A percentile compares a stretch with the other conserved stretches of the same genome.
Evolutionary conservation across 2,113 vertebrate species (phyloP).

Genomic region (Notarius quadriscutis): DNA sequence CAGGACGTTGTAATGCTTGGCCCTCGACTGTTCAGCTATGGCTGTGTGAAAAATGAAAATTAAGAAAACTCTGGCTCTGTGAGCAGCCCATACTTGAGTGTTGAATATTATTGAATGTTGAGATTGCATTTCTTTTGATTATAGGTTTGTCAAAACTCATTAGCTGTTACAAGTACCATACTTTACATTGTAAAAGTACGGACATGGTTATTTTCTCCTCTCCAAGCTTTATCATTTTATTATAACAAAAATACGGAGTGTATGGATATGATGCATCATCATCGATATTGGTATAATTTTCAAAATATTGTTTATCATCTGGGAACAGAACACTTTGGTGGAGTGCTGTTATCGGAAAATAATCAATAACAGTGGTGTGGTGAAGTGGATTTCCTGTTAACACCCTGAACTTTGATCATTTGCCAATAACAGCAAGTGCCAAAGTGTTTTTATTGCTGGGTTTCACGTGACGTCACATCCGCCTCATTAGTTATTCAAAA

Average conservation of each 20-base stretch:
- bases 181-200: background rate
- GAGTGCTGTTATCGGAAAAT: background rate
- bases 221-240: background rate
- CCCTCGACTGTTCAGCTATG: conserved; percentile 19
- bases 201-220: background rate
- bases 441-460: background rate
- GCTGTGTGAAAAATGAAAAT: conserved; percentile 36
- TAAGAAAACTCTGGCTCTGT: background rate
- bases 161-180: background rate
- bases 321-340: background rate
- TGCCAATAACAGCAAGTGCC: background rate
- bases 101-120: background rate
- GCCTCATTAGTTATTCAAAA: too few species aligned
- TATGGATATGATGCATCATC: background rate
- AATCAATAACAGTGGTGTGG: too few species aligned
- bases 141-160: conserved; percentile 10
- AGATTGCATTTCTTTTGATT: background rate
- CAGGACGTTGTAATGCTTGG: conserved; percentile 18
- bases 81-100: background rate
- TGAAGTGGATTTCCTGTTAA: background rate
- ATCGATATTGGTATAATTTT: background rate
- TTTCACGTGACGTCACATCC: too few species aligned
- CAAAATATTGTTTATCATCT: background rate
- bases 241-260: background rate
- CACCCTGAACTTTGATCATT: background rate